A percentile compares a stretch with the other conserved stretches of the same genome.
Conservation (phyloP, 2,113 vertebrate genomes). For the Dolichotis patagonum region DNA sequence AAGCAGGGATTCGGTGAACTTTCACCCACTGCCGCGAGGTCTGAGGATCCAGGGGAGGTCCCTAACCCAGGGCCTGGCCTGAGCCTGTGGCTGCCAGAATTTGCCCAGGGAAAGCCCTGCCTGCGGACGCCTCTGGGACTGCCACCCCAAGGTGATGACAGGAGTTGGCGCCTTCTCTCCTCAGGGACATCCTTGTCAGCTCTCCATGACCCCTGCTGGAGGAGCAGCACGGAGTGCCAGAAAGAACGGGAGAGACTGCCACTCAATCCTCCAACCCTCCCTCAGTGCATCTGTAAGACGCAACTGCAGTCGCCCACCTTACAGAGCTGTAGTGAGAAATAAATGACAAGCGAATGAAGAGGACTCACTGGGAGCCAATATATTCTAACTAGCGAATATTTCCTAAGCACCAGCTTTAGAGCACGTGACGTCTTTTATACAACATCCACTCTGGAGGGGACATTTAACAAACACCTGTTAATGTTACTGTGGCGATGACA, state of each 20-base stretch:
- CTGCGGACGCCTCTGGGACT: neutral
- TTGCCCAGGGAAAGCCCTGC: neutral
- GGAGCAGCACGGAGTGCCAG: neutral
- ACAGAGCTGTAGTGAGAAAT: neutral
- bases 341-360: neutral
- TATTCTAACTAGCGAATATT: neutral
- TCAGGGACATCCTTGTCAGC: neutral
- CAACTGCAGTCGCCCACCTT: neutral
- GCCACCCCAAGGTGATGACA: neutral
- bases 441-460: neutral
- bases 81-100: neutral
- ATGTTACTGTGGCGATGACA: too few relatives aligned
- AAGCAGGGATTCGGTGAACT: slow-evolving; percentile 22
- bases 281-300: neutral
- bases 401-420: neutral
- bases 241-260: neutral
- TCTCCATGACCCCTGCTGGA: neutral
- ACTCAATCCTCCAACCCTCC: neutral
- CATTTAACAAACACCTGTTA: neutral
- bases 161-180: neutral
- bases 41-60: neutral
- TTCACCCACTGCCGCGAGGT: slow-evolving; percentile 46
- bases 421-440: neutral
- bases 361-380: neutral
- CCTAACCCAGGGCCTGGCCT: neutral